Evolutionary conservation across 2,113 vertebrate species (phyloP).

Genomic region (Ammodytes marinus): DNA sequence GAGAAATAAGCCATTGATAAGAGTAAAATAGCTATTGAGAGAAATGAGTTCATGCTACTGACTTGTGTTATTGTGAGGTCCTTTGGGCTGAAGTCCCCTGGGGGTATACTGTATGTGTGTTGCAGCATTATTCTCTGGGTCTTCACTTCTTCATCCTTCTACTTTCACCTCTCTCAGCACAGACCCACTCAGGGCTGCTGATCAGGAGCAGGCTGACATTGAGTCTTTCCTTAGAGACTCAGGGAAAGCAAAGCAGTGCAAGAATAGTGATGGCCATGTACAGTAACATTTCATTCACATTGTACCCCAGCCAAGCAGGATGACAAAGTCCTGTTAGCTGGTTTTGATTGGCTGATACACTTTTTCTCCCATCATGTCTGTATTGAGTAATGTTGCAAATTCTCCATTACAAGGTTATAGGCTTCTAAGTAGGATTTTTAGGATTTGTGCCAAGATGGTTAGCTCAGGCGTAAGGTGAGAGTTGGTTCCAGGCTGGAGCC

Average conservation of each 20-base stretch:
- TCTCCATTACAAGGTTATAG: no score
- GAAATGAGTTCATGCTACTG: constrained; percentile 17
- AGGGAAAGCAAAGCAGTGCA: neutral
- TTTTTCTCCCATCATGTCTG: constrained; percentile 8
- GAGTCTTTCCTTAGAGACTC: constrained; percentile 31
- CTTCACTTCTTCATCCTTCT: constrained; percentile 30
- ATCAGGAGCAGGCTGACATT: constrained; percentile 44
- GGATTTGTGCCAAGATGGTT: no score
- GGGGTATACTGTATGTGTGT: neutral
- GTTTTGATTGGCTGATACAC: neutral
- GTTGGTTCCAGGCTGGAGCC: no score
- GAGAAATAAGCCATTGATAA: neutral
- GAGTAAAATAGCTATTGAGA: constrained; percentile 13
- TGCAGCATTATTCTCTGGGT: constrained; percentile 25
- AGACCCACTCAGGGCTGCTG: constrained; percentile 38
- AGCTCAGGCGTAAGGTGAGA: no score
- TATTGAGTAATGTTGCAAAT: constrained; percentile 5
- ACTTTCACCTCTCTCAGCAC: constrained; percentile 35
- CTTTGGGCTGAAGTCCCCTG: neutral
- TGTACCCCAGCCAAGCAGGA: constrained; percentile 16
- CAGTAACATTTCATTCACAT: constrained; percentile 20
- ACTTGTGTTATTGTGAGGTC: constrained; percentile 23
- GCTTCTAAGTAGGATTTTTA: no score
- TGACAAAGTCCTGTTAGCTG: constrained; percentile 22
- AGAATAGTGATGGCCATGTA: constrained; percentile 34